Evolutionary conservation across 2,797 vertebrate genomes (phyloP).

Genomic region (Myiothlypis coronata): DNA sequence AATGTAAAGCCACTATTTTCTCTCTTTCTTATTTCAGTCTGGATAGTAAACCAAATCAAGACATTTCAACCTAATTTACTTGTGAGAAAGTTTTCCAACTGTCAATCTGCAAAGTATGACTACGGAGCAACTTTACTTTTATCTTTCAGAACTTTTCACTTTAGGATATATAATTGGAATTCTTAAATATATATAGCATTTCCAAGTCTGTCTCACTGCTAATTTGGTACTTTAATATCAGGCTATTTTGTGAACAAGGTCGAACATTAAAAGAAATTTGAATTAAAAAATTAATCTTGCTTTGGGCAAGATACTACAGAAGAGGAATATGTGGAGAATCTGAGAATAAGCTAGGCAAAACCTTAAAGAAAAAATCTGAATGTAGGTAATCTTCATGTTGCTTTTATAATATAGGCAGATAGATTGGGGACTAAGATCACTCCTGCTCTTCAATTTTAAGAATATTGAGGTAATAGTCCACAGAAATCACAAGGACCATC

Average conservation of each 20-base stretch:
- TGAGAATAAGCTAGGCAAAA: not conserved
- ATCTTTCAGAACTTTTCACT: not conserved
- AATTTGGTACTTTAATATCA: conserved; percentile 2
- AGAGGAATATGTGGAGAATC: not conserved
- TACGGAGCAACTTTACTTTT: not conserved
- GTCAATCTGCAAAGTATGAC: not conserved
- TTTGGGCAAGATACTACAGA: not conserved
- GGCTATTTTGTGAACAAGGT: not conserved
- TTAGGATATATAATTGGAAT: not conserved
- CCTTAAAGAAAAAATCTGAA: not conserved
- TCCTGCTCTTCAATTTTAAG: not conserved
- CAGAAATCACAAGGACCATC: not conserved
- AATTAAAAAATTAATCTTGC: conserved; percentile 30
- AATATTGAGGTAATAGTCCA: not conserved
- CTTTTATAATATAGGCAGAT: not conserved
- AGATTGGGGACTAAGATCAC: not conserved
- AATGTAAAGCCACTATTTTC: not conserved
- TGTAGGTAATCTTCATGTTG: not conserved
- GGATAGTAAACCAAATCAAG: not conserved
- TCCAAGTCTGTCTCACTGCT: not conserved
- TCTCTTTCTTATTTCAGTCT: not conserved
- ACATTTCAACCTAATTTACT: not conserved
- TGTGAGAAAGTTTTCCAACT: not conserved
- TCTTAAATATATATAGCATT: not conserved
- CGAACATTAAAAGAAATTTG: conserved; percentile 25